Conservation (phyloP, 1,140 invertebrate genomes). For the Aleiodes sp. region DNA sequence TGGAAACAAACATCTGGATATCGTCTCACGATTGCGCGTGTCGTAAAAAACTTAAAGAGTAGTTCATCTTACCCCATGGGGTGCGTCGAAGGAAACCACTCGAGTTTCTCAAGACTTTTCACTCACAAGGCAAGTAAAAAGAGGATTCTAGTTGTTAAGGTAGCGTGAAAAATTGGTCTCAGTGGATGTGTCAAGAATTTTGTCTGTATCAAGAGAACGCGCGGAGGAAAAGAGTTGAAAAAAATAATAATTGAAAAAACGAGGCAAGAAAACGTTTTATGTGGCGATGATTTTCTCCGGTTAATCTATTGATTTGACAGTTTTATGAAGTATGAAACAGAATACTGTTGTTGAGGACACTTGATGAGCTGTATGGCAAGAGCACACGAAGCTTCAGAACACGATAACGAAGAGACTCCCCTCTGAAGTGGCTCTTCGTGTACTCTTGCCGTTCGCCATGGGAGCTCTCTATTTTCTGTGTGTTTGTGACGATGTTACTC, state of each 20-base stretch:
- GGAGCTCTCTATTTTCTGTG: no score
- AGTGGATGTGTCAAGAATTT: no score
- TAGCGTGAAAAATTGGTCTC: no score
- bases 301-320: background rate
- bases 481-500: background rate
- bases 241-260: background rate
- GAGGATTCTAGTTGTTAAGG: background rate
- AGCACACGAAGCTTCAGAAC: background rate
- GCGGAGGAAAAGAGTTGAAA: no score
- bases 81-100: constrained; percentile 1
- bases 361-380: constrained; percentile 4
- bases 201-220: no score
- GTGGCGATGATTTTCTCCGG: background rate
- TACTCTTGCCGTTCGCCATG: background rate
- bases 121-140: background rate
- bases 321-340: constrained; percentile 6
- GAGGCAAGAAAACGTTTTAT: background rate
- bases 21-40: constrained; percentile 22
- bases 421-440: constrained; percentile 18
- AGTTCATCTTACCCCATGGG: background rate
- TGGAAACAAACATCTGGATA: constrained; percentile 19
- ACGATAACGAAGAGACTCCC: constrained; percentile 24
- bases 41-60: constrained; percentile 23
- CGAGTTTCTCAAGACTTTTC: constrained; percentile 7
- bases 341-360: background rate